phyloP scores from a whole-genome alignment of 35 echinoderm and acorn worm genomes.

The Apostichopus californicus region DNA sequence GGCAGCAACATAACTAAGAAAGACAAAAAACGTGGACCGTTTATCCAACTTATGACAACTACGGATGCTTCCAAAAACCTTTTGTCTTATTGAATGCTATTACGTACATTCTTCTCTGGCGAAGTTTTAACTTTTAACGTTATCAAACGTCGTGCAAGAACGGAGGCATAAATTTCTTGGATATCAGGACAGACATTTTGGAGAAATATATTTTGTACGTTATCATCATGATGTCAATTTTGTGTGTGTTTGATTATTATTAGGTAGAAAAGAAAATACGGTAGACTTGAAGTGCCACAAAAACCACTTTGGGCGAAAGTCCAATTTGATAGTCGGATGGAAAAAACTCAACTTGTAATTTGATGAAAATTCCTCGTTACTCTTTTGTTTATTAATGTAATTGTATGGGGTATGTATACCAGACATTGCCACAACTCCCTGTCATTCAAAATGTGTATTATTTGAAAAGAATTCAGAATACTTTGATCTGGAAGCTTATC shows the following conservation, averaged over 20 bases:
- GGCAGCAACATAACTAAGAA: neutral
- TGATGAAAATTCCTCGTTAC: too few species aligned
- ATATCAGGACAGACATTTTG: slow-evolving; percentile 4
- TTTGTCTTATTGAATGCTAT: neutral
- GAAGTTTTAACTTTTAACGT: neutral
- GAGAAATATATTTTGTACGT: slow-evolving; percentile 14
- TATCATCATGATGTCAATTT: neutral
- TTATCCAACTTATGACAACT: neutral
- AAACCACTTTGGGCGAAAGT: too few species aligned
- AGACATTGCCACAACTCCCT: too few species aligned
- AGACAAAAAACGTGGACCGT: neutral
- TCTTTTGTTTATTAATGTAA: too few species aligned
- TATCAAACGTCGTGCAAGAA: slow-evolving; percentile 7
- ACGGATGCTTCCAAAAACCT: neutral
- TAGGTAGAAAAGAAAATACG: neutral
- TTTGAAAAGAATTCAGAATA: too few species aligned
- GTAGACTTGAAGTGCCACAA: neutral
- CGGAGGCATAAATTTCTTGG: neutral
- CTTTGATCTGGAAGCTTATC: too few species aligned
- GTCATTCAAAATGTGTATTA: too few species aligned
- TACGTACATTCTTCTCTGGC: neutral
- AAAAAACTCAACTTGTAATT: too few species aligned
- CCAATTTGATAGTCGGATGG: too few species aligned
- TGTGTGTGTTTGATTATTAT: too few species aligned
- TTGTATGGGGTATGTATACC: too few species aligned